Conservation (phyloP, 2,888 invertebrate species). For the Cistogaster globosa region DNA sequence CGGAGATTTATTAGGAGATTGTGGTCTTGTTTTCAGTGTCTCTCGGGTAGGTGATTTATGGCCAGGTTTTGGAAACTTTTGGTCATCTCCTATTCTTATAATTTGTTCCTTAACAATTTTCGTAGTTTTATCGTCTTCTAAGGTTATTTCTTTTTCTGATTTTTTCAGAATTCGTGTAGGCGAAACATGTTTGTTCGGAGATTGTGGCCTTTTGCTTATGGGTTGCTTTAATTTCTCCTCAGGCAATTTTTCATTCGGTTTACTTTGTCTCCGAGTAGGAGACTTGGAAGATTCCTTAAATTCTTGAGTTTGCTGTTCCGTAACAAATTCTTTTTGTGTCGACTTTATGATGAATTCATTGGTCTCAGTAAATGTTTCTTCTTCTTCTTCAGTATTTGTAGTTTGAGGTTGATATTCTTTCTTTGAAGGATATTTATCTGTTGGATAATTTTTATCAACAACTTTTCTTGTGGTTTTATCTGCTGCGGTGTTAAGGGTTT, state of each 20-base stretch:
- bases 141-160: background rate
- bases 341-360: slow-evolving; percentile 24
- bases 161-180: background rate
- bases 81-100: background rate
- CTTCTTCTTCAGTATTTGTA: slow-evolving; percentile 30
- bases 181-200: slow-evolving; percentile 14
- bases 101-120: slow-evolving; percentile 17
- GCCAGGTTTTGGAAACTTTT: background rate
- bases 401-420: background rate
- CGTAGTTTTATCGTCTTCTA: slow-evolving; percentile 1
- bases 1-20: slow-evolving; percentile 10
- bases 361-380: slow-evolving; percentile 22
- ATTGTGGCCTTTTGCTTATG: background rate
- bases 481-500: background rate
- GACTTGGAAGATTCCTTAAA: slow-evolving; percentile 3
- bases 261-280: background rate
- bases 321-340: background rate
- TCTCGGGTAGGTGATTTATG: slow-evolving; percentile 17
- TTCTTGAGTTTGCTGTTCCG: slow-evolving; percentile 1
- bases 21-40: background rate
- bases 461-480: too few relatives aligned
- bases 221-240: background rate
- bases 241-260: background rate
- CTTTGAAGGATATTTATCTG: slow-evolving; percentile 2
- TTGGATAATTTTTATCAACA: too few relatives aligned